These are phyloP conservation scores for Gymnodraco acuticeps DNA, from an alignment of 2,797 vertebrate species.

Conservation along the genomic window DNA sequence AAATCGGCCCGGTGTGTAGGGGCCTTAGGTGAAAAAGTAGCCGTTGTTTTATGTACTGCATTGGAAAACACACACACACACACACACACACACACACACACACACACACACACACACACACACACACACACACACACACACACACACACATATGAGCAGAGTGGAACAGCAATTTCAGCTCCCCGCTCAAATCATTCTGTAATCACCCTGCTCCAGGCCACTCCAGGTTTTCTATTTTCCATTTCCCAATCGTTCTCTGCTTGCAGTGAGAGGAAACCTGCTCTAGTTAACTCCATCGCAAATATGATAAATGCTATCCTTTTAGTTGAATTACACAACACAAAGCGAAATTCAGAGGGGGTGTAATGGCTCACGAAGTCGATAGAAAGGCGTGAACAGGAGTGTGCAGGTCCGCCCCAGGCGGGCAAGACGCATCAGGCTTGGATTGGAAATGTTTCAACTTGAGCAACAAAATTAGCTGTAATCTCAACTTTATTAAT, in stretches of 20 bases:
- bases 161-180: conserved; percentile 59
- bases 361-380: conserved; percentile 4
- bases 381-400: conserved; percentile 1
- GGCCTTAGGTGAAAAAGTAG: conserved; percentile 39
- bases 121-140: background rate
- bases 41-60: conserved; percentile 45
- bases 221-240: conserved; percentile 64
- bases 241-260: conserved; percentile 37
- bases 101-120: conserved; percentile 3
- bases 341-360: conserved; percentile 17
- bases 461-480: conserved; percentile 6
- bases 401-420: background rate
- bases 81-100: conserved; percentile 1
- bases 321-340: conserved; percentile 51
- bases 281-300: conserved; percentile 33
- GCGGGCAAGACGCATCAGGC: background rate
- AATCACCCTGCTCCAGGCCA: conserved; percentile 67
- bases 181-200: conserved; percentile 62
- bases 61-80: conserved; percentile 1
- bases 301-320: conserved; percentile 46
- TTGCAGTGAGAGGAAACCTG: conserved; percentile 30
- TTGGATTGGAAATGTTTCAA: conserved; percentile 16
- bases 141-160: conserved; percentile 18
- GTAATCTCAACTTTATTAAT: conserved; percentile 36
- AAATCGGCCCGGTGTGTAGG: no score